These are phyloP conservation scores for Ormyrus rosae DNA, from an alignment of 2,888 invertebrate genomes.

Conservation along the genomic window DNA sequence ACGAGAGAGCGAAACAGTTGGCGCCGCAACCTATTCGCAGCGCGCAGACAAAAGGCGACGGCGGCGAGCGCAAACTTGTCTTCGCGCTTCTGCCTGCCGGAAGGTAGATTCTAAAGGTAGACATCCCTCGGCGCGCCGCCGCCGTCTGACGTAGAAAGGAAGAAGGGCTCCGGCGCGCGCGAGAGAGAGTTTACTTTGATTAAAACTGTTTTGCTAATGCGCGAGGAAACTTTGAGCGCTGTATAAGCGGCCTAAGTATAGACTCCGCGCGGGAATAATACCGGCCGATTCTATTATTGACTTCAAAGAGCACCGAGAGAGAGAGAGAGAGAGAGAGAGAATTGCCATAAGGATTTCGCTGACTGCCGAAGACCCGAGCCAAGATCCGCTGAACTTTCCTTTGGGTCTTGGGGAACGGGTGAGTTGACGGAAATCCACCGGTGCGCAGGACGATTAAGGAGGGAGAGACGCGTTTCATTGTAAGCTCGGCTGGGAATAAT, in stretches of 20 bases:
- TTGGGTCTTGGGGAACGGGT: neutral
- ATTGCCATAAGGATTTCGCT: constrained; percentile 21
- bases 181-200: constrained; percentile 64
- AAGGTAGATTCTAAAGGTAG: constrained; percentile 9
- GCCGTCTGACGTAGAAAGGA: too few relatives aligned
- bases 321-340: neutral
- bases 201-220: constrained; percentile 63
- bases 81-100: neutral
- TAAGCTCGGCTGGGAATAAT: constrained; percentile 15
- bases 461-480: too few relatives aligned
- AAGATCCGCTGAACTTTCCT: neutral
- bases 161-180: neutral
- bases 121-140: neutral
- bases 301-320: constrained; percentile 17
- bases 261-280: constrained; percentile 25
- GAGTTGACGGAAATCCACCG: too few relatives aligned
- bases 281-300: constrained; percentile 39
- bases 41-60: constrained; percentile 4
- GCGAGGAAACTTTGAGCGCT: constrained; percentile 17
- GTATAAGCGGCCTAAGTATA: constrained; percentile 28
- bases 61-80: constrained; percentile 9
- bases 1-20: constrained; percentile 16
- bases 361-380: neutral
- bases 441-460: too few relatives aligned
- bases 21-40: neutral